These are phyloP conservation scores for Grammomys dolichurus DNA, from an alignment of 2,113 vertebrate genomes.

Conservation along the genomic window DNA sequence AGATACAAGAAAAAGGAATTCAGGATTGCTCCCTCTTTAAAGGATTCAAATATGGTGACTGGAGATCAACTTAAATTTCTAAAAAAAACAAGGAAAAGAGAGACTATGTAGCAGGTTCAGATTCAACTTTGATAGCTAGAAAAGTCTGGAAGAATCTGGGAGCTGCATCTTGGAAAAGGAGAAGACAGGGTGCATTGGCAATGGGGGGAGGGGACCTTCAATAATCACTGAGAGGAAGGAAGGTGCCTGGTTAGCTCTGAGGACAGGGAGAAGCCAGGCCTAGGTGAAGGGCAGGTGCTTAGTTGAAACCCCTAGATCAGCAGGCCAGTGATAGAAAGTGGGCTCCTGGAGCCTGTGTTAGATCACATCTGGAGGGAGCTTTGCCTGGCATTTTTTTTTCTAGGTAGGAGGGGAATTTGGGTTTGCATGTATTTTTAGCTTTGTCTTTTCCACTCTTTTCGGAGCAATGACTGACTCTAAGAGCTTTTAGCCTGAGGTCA, in stretches of 20 bases:
- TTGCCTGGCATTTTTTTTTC: constrained; percentile 65
- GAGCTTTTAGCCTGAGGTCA: constrained; percentile 82
- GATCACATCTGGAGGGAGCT: constrained; percentile 43
- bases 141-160: background rate
- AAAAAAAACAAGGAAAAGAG: background rate
- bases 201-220: fast-evolving
- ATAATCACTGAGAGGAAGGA: background rate
- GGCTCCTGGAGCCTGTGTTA: background rate
- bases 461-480: constrained; percentile 68
- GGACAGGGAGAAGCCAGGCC: background rate
- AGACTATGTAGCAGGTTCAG: background rate
- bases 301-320: background rate
- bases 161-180: background rate
- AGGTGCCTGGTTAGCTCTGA: background rate
- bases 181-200: background rate
- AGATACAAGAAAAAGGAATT: constrained; percentile 23
- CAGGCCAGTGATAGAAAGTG: background rate
- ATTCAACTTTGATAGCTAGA: background rate
- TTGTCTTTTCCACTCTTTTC: constrained; percentile 79
- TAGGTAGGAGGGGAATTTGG: constrained; percentile 77
- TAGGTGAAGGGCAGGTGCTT: background rate
- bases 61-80: background rate
- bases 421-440: constrained; percentile 81
- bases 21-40: background rate
- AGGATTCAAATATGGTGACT: background rate